These are phyloP conservation scores for Loripinus fragilis DNA, from an alignment of 2,888 invertebrate genomes.

Conservation along the genomic window DNA sequence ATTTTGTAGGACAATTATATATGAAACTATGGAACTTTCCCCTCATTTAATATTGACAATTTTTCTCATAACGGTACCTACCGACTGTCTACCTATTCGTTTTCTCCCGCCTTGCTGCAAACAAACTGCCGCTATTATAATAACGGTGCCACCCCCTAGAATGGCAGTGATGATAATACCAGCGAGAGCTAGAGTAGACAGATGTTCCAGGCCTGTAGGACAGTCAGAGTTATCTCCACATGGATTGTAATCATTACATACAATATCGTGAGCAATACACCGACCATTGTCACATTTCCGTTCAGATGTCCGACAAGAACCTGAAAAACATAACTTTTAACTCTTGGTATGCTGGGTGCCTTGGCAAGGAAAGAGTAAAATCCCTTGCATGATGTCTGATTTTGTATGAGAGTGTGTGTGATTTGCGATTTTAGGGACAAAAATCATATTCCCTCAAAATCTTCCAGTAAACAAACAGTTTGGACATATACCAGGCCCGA, in stretches of 20 bases:
- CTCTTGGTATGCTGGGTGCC: no score
- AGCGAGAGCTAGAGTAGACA: constrained; percentile 53
- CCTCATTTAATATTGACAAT: no score
- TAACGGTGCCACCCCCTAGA: constrained; percentile 48
- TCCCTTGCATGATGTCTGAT: no score
- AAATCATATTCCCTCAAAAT: no score
- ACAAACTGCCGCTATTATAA: constrained; percentile 57
- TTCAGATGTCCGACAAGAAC: constrained; percentile 50
- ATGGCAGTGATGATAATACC: constrained; percentile 51
- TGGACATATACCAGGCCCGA: no score
- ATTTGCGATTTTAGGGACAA: no score
- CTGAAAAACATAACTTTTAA: no score
- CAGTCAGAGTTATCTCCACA: constrained; percentile 59
- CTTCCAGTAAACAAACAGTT: no score
- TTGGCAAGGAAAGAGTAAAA: no score
- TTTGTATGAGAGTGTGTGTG: no score
- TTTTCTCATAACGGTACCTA: neutral
- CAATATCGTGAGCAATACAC: constrained; percentile 52
- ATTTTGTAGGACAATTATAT: no score
- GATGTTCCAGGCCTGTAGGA: constrained; percentile 58
- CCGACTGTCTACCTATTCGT: constrained; percentile 10
- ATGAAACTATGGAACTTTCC: no score
- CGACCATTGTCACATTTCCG: constrained; percentile 49
- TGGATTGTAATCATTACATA: constrained; percentile 54
- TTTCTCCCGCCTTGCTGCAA: constrained; percentile 49